These are phyloP conservation scores for Cydia fagiglandana DNA, from an alignment of 1,140 invertebrate species.

Conservation along the genomic window DNA sequence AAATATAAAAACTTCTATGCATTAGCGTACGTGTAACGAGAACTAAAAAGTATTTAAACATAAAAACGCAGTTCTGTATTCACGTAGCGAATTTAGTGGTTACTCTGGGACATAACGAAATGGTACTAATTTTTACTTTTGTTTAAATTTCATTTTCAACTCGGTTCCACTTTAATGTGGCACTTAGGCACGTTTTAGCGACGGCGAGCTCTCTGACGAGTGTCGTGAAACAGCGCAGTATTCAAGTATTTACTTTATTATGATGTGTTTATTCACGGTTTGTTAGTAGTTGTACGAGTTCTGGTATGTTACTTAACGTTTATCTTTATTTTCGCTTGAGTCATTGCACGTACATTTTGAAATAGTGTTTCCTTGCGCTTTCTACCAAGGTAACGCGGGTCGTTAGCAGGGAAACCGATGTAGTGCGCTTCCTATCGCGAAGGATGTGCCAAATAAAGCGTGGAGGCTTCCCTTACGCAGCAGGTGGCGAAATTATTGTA, in stretches of 20 bases:
- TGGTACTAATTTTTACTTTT: constrained; percentile 40
- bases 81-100: constrained; percentile 53
- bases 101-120: constrained; percentile 41
- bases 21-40: constrained; percentile 14
- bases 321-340: constrained; percentile 21
- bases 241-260: constrained; percentile 31
- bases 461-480: constrained; percentile 54
- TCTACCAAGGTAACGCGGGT: constrained; percentile 20
- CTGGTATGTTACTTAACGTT: constrained; percentile 27
- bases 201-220: background rate
- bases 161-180: constrained; percentile 31
- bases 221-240: constrained; percentile 10
- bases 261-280: constrained; percentile 18
- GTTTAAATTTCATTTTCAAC: constrained; percentile 41
- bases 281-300: constrained; percentile 14
- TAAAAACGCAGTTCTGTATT: constrained; percentile 47
- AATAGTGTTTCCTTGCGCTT: constrained; percentile 12
- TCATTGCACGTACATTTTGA: constrained; percentile 7
- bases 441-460: constrained; percentile 45
- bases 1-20: constrained; percentile 8
- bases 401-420: constrained; percentile 28
- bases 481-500: constrained; percentile 68
- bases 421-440: constrained; percentile 40
- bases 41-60: constrained; percentile 31
- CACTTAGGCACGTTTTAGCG: constrained; percentile 21